These are phyloP conservation scores for Reticulitermes lucifugus DNA, from an alignment of 2,888 invertebrate genomes.

Conservation along the genomic window DNA sequence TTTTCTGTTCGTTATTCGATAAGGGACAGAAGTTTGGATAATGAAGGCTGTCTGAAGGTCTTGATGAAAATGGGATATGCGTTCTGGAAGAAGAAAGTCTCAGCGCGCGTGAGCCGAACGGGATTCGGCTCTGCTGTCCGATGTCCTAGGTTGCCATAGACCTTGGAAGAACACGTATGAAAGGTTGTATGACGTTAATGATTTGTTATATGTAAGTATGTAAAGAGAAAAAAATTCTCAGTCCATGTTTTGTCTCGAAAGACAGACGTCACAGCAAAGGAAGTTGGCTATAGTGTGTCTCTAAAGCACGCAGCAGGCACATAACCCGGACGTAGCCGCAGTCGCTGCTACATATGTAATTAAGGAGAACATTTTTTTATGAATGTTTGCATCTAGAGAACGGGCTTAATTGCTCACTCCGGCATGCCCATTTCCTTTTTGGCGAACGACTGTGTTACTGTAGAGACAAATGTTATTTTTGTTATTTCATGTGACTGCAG, in stretches of 20 bases:
- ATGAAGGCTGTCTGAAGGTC: too few species aligned
- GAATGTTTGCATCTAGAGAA: constrained; percentile 14
- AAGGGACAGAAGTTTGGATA: too few species aligned
- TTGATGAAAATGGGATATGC: too few species aligned
- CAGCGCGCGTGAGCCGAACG: too few species aligned
- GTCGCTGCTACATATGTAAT: not conserved
- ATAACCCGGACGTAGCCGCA: not conserved
- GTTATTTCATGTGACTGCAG: not conserved
- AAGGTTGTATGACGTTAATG: too few species aligned
- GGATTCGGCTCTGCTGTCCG: too few species aligned
- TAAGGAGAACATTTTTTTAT: not conserved
- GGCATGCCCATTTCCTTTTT: constrained; percentile 12
- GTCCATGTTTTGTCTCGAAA: not conserved
- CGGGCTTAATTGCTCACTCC: not conserved
- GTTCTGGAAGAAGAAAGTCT: too few species aligned
- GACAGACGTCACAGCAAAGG: not conserved
- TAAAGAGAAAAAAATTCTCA: too few species aligned
- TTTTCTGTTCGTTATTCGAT: too few species aligned
- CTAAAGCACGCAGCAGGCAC: not conserved
- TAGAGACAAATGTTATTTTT: not conserved
- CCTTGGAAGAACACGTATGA: too few species aligned
- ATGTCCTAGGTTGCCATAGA: too few species aligned
- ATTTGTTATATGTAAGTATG: not conserved
- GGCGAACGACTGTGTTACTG: not conserved
- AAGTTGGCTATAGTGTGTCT: not conserved